Evolutionary conservation across 2,113 vertebrate species (phyloP), one percentile per base, ranked within the genome.

Genomic region (Microtus richardsoni): DNA sequence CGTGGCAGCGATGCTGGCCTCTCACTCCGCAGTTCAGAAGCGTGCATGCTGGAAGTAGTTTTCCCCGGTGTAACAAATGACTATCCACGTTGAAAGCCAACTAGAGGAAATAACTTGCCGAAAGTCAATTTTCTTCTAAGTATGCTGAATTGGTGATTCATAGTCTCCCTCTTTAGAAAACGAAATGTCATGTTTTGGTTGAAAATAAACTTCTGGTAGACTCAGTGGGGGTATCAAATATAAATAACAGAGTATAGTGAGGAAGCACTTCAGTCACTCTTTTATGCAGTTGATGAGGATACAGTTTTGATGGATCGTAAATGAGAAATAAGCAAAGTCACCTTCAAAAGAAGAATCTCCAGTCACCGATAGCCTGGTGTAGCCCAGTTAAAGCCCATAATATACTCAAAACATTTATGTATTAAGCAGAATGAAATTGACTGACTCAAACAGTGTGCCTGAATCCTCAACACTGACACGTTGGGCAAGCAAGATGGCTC

Each of bases 141-240:
- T 94, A 94, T 91, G 33, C n/a, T 91, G 44, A 95, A 91, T 91
- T 92, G 95, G 21, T 89, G 95, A 97, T 91, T 95, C 44, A 94
- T 78, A 47, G 44, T 54, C 73, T 95, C 80, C 30, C 44, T 74
- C 78, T 92, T 54, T 78, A 7, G 54, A 58, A 58, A 93, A 94
- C n/a, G 89, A 91, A 91, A 91, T 93, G 24, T 75, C 54, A 89
- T 70, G 30, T 64, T 95, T 94, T 79, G 14, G 17, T 70, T 91
- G n/a, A 96, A 96, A 94, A 66, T 90, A 96, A 84, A 89, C 16
- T 92, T 86, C 85, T 95, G 22, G 70, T 66, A 75, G 60, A 5
- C 80, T 71, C 78, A 54, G 10, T 90, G 60, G 36, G 22, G 26
- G 82, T 79, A 64, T 47, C 87, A 74, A 91, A 87, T 41, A 78